Percentiles rank a stretch among this genome's conserved stretches.
These are phyloP conservation scores for Silurus lanzhouensis DNA, from an alignment of 2,797 vertebrate genomes.

Conservation along the genomic window DNA sequence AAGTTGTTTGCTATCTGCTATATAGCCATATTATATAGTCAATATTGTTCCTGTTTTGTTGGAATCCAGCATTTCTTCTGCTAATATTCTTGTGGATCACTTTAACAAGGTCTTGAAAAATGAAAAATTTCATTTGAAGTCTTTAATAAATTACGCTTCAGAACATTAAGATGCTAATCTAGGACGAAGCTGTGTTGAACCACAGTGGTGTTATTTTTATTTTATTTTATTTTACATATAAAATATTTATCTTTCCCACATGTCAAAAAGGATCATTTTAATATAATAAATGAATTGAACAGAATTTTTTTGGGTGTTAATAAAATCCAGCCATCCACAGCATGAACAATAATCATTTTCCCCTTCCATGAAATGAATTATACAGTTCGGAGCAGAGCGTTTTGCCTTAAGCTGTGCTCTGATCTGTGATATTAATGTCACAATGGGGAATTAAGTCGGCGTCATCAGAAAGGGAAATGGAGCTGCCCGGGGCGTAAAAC, in stretches of 20 bases:
- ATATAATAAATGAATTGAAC: neutral
- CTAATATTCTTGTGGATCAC: too few relatives aligned
- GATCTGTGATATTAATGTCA: conserved; percentile 36
- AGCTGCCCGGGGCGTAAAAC: conserved; percentile 7
- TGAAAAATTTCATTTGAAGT: neutral
- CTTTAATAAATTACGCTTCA: neutral
- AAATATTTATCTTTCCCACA: neutral
- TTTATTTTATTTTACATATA: too few relatives aligned
- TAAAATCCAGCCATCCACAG: conserved; percentile 24
- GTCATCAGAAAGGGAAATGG: conserved; percentile 34
- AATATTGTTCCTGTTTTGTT: too few relatives aligned
- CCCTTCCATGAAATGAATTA: conserved; percentile 21
- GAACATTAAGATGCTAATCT: too few relatives aligned
- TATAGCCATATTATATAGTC: too few relatives aligned
- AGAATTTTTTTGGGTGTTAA: neutral
- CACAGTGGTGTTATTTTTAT: too few relatives aligned
- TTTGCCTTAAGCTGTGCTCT: conserved; percentile 27
- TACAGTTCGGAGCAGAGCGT: neutral
- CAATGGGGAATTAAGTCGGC: conserved; percentile 19
- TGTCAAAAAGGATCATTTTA: neutral
- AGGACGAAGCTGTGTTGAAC: neutral
- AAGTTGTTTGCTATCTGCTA: too few relatives aligned
- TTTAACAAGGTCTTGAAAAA: neutral
- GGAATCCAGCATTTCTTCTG: too few relatives aligned
- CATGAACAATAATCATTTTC: conserved; percentile 23